Conservation (phyloP, 2,888 invertebrate genomes). For the Diabrotica balteata region DNA sequence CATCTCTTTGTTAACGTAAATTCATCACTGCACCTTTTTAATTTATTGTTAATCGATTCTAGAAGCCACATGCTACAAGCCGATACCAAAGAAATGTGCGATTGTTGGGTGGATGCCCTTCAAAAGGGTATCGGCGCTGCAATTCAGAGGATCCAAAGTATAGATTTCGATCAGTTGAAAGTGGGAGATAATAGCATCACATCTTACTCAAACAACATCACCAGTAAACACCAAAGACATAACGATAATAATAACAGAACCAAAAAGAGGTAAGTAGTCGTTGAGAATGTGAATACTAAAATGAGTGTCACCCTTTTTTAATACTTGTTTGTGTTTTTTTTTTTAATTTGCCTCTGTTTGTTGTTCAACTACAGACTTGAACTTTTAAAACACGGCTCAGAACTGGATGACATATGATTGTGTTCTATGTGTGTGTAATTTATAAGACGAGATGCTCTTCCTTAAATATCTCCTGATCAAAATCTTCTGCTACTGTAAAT, state of each 20-base stretch:
- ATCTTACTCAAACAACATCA: constrained; percentile 40
- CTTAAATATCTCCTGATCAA: too few relatives aligned
- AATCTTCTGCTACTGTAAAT: too few relatives aligned
- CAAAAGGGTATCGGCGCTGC: constrained; percentile 89
- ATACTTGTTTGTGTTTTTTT: neutral
- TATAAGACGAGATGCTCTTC: too few relatives aligned
- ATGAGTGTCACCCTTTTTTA: too few relatives aligned
- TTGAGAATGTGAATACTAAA: too few relatives aligned
- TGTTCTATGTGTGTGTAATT: too few relatives aligned
- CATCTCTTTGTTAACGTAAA: too few relatives aligned
- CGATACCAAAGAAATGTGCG: constrained; percentile 90
- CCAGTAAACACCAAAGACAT: constrained; percentile 42
- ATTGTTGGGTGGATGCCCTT: constrained; percentile 87
- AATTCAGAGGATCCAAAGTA: constrained; percentile 68
- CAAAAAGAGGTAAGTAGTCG: constrained; percentile 46
- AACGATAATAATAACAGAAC: constrained; percentile 47
- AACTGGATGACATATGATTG: too few relatives aligned
- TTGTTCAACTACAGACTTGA: too few relatives aligned
- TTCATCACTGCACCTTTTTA: neutral
- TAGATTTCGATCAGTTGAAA: constrained; percentile 46
- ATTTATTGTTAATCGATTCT: constrained; percentile 28
- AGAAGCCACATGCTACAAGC: constrained; percentile 98
- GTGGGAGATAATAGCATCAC: constrained; percentile 52
- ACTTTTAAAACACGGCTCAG: too few relatives aligned
- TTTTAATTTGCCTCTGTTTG: too few relatives aligned